These are phyloP conservation scores for Misgurnus anguillicaudatus DNA, from an alignment of 2,113 vertebrate species.

Conservation along the genomic window DNA sequence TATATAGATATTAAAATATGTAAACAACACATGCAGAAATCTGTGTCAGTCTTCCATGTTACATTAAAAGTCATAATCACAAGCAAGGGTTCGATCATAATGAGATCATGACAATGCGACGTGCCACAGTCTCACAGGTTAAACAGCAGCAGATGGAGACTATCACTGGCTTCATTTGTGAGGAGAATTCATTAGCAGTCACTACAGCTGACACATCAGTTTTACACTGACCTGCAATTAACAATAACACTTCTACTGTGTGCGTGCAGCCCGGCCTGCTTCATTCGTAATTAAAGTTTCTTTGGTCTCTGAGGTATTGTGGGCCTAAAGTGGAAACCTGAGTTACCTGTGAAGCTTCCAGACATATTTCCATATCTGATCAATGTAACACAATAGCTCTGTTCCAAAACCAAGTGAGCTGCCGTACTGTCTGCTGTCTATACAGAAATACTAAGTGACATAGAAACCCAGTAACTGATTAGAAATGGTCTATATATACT, in stretches of 20 bases:
- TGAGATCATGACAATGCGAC: conserved; percentile 54
- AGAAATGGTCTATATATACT: neutral
- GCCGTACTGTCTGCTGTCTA: neutral
- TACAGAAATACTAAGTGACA: neutral
- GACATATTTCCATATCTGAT: conserved; percentile 24
- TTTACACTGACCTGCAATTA: conserved; percentile 72
- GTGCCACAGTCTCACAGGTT: conserved; percentile 55
- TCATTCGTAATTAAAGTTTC: conserved; percentile 59
- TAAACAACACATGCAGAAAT: conserved; percentile 17
- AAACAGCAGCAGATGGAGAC: conserved; percentile 67
- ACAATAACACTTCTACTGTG: conserved; percentile 63
- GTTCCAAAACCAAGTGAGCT: neutral
- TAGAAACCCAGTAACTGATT: neutral
- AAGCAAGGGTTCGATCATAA: conserved; percentile 52
- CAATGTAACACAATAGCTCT: conserved; percentile 2
- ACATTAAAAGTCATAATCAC: conserved; percentile 54
- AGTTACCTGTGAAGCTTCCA: conserved; percentile 29
- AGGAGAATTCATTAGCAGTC: conserved; percentile 68
- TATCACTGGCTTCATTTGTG: conserved; percentile 57
- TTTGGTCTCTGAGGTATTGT: conserved; percentile 52
- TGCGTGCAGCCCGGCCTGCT: conserved; percentile 46
- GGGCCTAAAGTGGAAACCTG: conserved; percentile 29
- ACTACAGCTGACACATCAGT: conserved; percentile 67
- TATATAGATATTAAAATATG: no score
- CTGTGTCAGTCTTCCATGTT: conserved; percentile 41